These are phyloP conservation scores for Lamellibrachia luymesi DNA, from an alignment of 1,140 invertebrate genomes.

Conservation along the genomic window DNA sequence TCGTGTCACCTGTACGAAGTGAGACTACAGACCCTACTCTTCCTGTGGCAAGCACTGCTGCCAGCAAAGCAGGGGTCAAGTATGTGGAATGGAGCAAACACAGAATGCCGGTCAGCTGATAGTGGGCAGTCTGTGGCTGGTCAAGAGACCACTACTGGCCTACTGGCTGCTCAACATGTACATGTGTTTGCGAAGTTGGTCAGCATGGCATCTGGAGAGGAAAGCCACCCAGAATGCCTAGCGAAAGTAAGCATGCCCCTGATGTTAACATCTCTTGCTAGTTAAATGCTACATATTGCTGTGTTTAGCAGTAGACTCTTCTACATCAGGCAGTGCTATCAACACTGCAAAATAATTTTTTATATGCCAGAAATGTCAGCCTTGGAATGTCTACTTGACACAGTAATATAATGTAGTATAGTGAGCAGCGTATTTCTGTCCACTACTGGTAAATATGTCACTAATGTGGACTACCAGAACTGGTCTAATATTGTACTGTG, in stretches of 20 bases:
- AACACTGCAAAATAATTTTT: no score
- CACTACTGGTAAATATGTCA: no score
- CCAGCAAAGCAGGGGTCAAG: background rate
- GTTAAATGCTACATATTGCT: no score
- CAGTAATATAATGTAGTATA: no score
- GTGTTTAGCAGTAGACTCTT: no score
- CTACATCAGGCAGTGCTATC: no score
- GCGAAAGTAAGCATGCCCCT: constrained; percentile 26
- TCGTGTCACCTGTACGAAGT: background rate
- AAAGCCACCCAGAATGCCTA: constrained; percentile 32
- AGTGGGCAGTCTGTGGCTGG: background rate
- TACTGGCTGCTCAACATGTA: background rate
- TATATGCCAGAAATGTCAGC: no score
- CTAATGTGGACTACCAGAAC: no score
- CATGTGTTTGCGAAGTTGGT: constrained; percentile 31
- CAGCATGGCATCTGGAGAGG: constrained; percentile 30
- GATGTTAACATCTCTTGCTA: no score
- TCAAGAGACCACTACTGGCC: background rate
- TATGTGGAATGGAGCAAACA: background rate
- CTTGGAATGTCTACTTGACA: no score
- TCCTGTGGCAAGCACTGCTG: background rate
- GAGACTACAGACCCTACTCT: background rate
- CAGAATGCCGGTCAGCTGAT: background rate
- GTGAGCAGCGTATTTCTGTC: no score
- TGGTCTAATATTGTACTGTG: no score